These are phyloP conservation scores for Grantiella picta DNA, from an alignment of 2,113 vertebrate species.

Conservation along the genomic window DNA sequence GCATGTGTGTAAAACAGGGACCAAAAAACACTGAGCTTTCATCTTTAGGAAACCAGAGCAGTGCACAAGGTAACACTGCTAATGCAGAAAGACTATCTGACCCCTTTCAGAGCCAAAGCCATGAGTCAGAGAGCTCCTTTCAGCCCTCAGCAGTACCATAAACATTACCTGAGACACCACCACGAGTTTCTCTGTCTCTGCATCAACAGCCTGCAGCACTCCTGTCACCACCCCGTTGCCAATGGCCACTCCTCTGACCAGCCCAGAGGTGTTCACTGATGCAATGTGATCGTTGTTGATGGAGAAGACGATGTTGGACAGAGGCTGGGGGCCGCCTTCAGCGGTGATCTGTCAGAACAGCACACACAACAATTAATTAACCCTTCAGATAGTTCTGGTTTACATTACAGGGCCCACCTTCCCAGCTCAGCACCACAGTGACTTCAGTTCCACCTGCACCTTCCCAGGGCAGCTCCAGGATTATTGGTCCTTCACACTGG, in stretches of 20 bases:
- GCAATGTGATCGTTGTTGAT: slow-evolving; percentile 78
- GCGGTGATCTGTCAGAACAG: slow-evolving; percentile 82
- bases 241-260: slow-evolving; percentile 75
- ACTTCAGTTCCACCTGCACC: not conserved
- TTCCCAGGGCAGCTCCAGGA: not conserved
- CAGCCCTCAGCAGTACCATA: not conserved
- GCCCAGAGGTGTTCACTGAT: slow-evolving; percentile 75
- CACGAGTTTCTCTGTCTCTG: slow-evolving; percentile 87
- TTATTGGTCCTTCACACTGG: not conserved
- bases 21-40: not conserved
- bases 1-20: not conserved
- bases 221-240: slow-evolving; percentile 85
- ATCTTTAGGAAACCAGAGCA: not conserved
- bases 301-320: slow-evolving; percentile 92
- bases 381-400: not conserved
- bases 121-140: not conserved
- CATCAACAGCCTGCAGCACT: slow-evolving; percentile 87
- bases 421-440: not conserved
- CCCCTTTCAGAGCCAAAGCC: not conserved
- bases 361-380: not conserved
- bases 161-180: slow-evolving; percentile 85
- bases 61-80: not conserved
- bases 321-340: slow-evolving; percentile 94
- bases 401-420: not conserved
- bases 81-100: not conserved